Evolutionary conservation across 2,113 vertebrate species (phyloP), one percentile per base, ranked within the genome.

Genomic region (Pygoscelis antarcticus): DNA sequence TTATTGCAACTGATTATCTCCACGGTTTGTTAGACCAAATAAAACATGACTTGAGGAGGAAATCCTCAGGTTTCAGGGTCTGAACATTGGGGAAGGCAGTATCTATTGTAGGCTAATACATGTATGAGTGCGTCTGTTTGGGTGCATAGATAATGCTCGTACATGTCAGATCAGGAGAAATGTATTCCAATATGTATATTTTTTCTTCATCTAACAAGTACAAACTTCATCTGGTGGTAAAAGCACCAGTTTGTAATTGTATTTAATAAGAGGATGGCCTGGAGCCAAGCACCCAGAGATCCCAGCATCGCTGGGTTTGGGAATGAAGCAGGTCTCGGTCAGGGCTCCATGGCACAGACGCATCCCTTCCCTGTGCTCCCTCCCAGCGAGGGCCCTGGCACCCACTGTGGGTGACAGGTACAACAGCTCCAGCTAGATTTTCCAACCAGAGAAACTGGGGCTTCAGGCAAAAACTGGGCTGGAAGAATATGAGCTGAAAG

Each of bases 151-250:
- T 83, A 70, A 80, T 69, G 84, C 80, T 83, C 1, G 15, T 94
- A 57, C 93, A 46, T 91, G 95, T 94, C 62, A 69, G 82, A 85
- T 94, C 82, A 86, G 75, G 75, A 94, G 58, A 90, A 80, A 85
- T 22, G 13, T 78, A 90, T 91, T 93, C 74, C 85, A 58, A 44
- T 94, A 94, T 77, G 66, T 91, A 22, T 88, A 20, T 82, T 83
- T 82, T 95, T 87, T 86, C 93, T 75, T 93, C 51, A 77, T 81
- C 51, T 90, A 77, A 94, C 96, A 97, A 93, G 96, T 97, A 93
- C 68, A 71, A 92, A 89, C 93, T 90, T 96, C 54, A 55, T 17
- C 71, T 92, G 79, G 38, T 66, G 69, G 42, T 91, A 88, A 83
- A 87, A 79, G 25, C 71, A 74, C 15, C 20, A 66, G 40, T 90